Evolutionary conservation across 2,113 vertebrate genomes (phyloP).

Genomic region (Orthonyx spaldingii): DNA sequence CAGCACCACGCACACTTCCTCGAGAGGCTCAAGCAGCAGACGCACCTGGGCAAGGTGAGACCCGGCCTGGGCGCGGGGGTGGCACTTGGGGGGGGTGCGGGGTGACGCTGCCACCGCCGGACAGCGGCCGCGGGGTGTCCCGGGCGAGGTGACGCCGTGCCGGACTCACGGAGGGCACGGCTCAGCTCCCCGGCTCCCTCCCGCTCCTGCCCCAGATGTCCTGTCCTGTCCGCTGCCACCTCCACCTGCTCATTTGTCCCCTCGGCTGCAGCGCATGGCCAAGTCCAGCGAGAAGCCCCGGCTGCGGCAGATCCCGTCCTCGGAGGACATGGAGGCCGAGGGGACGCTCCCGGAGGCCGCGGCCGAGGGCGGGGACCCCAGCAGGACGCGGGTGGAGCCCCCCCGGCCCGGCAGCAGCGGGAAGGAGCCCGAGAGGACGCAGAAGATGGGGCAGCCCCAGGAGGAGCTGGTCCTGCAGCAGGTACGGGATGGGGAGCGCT

Average conservation of each 20-base stretch:
- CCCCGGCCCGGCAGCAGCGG: not conserved
- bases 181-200: not conserved
- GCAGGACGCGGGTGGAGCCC: slow-evolving; percentile 43
- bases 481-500: slow-evolving; percentile 23
- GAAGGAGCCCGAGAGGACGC: slow-evolving; percentile 65
- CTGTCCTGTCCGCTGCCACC: not conserved
- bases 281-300: slow-evolving; percentile 90
- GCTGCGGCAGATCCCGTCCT: slow-evolving; percentile 87
- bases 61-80: not conserved
- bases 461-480: slow-evolving; percentile 75
- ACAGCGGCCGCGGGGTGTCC: fast-evolving
- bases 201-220: not conserved
- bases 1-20: slow-evolving; percentile 76
- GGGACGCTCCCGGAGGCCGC: slow-evolving; percentile 45
- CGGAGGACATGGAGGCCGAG: slow-evolving; percentile 85
- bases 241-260: not conserved
- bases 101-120: not conserved
- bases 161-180: fast-evolving
- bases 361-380: slow-evolving; percentile 55
- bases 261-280: slow-evolving; percentile 71
- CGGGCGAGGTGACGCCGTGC: not conserved
- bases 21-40: slow-evolving; percentile 77
- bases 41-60: slow-evolving; percentile 76
- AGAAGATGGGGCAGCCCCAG: slow-evolving; percentile 74
- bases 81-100: not conserved